phyloP scores from a whole-genome alignment of 35 echinoderm and acorn worm species.

The Patiria miniata region DNA sequence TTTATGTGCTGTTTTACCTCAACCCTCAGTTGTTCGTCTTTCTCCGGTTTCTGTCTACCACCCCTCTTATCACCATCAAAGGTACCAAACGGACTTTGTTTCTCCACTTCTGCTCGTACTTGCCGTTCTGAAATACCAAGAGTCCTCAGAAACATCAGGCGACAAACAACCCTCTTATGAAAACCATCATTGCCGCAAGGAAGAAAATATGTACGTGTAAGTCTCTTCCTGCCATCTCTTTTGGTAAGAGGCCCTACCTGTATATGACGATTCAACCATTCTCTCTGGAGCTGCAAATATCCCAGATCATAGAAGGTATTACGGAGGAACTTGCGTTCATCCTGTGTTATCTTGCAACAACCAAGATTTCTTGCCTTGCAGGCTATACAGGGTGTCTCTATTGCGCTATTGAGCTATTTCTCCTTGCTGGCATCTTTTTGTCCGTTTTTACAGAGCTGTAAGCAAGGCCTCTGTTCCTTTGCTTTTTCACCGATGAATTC shows the following conservation, averaged over 20 bases:
- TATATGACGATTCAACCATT: slow-evolving; percentile 46
- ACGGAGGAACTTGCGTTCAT: not conserved
- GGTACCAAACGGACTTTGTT: slow-evolving; percentile 12
- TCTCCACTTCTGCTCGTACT: slow-evolving; percentile 3
- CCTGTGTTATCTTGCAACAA: not conserved
- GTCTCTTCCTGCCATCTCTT: slow-evolving; percentile 20
- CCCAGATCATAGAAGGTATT: slow-evolving; percentile 16
- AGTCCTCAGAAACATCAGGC: slow-evolving; percentile 46
- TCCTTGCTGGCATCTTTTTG: not conserved
- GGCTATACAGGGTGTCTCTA: not conserved
- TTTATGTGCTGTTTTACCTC: slow-evolving; percentile 56
- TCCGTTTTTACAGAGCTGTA: slow-evolving; percentile 37
- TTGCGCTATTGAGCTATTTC: not conserved
- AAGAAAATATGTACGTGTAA: slow-evolving; percentile 28
- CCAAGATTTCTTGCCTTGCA: not conserved
- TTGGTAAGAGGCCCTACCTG: not conserved
- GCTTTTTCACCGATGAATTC: slow-evolving; percentile 34
- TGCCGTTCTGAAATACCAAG: slow-evolving; percentile 24
- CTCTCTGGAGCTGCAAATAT: slow-evolving; percentile 35
- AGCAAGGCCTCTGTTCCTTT: slow-evolving; percentile 8
- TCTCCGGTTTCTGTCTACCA: not conserved
- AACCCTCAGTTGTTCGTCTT: slow-evolving; percentile 27
- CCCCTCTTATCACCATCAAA: slow-evolving; percentile 44
- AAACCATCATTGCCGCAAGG: not conserved
- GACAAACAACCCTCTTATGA: slow-evolving; percentile 25